phyloP scores from a whole-genome alignment of 1,140 invertebrate genomes.

The Drosophila dunni region DNA sequence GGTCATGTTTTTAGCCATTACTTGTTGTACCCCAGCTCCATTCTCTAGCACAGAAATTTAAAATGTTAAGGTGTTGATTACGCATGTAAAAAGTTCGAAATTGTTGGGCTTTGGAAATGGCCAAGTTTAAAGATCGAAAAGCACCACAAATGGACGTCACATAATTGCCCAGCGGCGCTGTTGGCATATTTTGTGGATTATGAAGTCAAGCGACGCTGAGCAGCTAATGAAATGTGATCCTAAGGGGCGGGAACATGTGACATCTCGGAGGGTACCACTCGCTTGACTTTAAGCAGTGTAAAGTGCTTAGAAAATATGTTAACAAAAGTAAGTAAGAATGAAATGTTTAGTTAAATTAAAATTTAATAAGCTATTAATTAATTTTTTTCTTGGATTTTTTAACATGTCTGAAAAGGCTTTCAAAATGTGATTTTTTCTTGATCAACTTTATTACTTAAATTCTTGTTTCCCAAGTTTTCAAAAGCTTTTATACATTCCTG shows the following conservation, averaged over 20 bases:
- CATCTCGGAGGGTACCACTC: slow-evolving; percentile 20
- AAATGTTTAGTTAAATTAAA: no score
- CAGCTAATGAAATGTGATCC: slow-evolving; percentile 64
- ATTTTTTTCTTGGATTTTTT: no score
- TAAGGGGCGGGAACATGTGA: slow-evolving; percentile 15
- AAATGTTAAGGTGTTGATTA: slow-evolving; percentile 68
- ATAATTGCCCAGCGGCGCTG: slow-evolving; percentile 52
- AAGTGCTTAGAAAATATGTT: no score
- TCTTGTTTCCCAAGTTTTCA: no score
- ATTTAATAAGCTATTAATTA: no score
- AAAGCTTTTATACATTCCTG: no score
- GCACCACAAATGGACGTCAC: not conserved
- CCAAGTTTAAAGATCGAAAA: not conserved
- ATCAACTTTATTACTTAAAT: no score
- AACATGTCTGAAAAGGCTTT: no score
- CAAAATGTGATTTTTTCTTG: no score
- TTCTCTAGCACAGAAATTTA: slow-evolving; percentile 21
- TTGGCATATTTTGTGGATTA: slow-evolving; percentile 32
- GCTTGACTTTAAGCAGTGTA: slow-evolving; percentile 5
- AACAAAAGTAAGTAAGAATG: no score
- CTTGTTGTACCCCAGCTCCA: not conserved
- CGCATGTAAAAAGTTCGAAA: slow-evolving; percentile 50
- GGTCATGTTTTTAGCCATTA: slow-evolving; percentile 19
- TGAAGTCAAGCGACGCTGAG: slow-evolving; percentile 49
- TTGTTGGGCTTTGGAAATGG: not conserved